A percentile compares a stretch with the other conserved stretches of the same genome.
These are phyloP conservation scores for Hydrolagus affinis DNA, from an alignment of 2,113 vertebrate species.

Conservation along the genomic window DNA sequence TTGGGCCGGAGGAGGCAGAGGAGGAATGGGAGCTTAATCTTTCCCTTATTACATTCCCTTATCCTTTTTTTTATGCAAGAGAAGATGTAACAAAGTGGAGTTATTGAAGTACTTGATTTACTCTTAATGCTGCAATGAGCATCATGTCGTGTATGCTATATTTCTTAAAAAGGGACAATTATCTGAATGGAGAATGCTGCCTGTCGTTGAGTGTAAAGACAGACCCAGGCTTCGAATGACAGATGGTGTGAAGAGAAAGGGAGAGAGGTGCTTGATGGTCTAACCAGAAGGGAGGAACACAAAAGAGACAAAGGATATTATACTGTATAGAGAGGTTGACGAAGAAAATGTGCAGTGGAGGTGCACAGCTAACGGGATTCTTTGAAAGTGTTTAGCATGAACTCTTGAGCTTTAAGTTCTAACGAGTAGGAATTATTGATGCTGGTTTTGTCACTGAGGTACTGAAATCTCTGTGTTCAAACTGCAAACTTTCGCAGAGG, in stretches of 20 bases:
- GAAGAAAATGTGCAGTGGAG: not conserved
- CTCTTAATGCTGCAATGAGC: not conserved
- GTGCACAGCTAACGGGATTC: no score
- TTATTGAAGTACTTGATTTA: not conserved
- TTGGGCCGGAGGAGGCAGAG: no score
- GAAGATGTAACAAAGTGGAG: not conserved
- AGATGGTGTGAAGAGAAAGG: constrained; percentile 24
- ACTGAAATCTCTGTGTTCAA: no score
- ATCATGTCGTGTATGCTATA: not conserved
- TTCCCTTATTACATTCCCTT: not conserved
- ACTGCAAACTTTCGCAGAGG: constrained; percentile 40
- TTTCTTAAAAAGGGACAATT: constrained; percentile 4
- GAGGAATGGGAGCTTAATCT: not conserved
- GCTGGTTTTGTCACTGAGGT: no score
- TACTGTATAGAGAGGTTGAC: not conserved
- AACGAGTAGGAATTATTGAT: not conserved
- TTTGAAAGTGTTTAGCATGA: not conserved
- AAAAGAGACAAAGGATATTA: constrained; percentile 17
- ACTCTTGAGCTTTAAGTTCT: not conserved
- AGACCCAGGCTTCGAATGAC: not conserved
- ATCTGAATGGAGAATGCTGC: not conserved
- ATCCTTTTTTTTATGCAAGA: not conserved
- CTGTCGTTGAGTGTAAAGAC: not conserved
- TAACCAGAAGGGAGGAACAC: not conserved
- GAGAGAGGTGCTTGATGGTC: constrained; percentile 21